These are phyloP conservation scores for Orientallactaga bullata DNA, from an alignment of 2,113 vertebrate species.

Conservation along the genomic window DNA sequence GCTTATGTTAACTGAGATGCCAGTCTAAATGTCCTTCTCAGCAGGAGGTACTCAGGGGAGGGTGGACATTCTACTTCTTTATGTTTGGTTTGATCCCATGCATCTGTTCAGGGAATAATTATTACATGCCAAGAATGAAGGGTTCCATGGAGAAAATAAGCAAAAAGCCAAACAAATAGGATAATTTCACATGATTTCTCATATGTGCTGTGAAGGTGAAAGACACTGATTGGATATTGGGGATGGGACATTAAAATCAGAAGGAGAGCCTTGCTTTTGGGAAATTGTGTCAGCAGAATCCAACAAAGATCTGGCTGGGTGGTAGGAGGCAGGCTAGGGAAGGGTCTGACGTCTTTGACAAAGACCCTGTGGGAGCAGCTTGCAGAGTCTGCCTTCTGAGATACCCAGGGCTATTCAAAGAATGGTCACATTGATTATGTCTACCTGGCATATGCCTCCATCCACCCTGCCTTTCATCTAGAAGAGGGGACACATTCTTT, in stretches of 20 bases:
- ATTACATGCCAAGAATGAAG: not conserved
- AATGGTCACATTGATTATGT: conserved; percentile 29
- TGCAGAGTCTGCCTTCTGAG: not conserved
- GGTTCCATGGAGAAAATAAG: not conserved
- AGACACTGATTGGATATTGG: not conserved
- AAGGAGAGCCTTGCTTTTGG: not conserved
- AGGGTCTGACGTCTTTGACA: not conserved
- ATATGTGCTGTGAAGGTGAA: not conserved
- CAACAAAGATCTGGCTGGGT: fast-evolving
- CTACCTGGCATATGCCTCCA: not conserved
- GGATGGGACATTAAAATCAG: not conserved
- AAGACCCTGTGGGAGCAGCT: too few relatives aligned
- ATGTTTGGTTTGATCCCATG: not conserved
- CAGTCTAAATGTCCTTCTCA: not conserved
- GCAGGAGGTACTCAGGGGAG: not conserved
- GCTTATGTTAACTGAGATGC: not conserved
- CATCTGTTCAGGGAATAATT: not conserved
- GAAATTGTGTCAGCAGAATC: not conserved
- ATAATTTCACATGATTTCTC: not conserved
- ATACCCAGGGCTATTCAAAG: not conserved
- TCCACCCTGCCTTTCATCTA: not conserved
- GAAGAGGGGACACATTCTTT: not conserved
- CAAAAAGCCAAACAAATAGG: not conserved
- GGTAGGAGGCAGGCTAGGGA: not conserved
- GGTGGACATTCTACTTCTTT: not conserved